A percentile compares a stretch with the other conserved stretches of the same genome.
Conservation (phyloP, 2,113 vertebrate species). For the Tricholaema leucomelas region DNA sequence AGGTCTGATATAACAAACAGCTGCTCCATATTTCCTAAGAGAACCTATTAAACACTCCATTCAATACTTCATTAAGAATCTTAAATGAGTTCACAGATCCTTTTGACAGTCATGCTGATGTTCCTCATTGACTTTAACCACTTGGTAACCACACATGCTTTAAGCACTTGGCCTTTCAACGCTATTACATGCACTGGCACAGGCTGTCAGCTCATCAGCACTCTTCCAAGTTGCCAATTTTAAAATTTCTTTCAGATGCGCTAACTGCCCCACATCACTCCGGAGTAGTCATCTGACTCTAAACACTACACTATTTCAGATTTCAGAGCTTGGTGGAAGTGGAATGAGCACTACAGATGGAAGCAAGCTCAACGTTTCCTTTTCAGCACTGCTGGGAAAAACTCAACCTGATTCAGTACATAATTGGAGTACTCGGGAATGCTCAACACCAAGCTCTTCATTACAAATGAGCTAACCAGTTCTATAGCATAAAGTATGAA, state of each 20-base stretch:
- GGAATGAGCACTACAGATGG: fast-evolving
- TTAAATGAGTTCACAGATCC: neutral
- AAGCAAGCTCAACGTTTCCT: neutral
- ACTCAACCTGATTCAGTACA: fast-evolving
- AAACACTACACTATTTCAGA: neutral
- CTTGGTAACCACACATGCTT: neutral
- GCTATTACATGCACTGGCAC: neutral
- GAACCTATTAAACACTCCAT: fast-evolving
- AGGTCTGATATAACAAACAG: neutral
- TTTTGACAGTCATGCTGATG: fast-evolving
- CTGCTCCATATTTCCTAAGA: neutral
- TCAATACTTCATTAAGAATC: neutral
- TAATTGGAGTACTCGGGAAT: fast-evolving
- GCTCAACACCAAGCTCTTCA: neutral
- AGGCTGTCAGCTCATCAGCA: neutral
- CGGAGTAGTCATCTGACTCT: fast-evolving
- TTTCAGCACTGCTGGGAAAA: neutral
- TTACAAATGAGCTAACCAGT: neutral
- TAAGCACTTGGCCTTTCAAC: neutral
- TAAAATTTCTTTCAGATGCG: neutral
- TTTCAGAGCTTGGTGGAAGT: neutral
- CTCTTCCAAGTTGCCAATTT: fast-evolving
- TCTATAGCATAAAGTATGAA: fast-evolving
- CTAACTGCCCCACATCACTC: no score
- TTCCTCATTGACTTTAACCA: neutral